phyloP scores from a whole-genome alignment of 2,797 vertebrate species.

The Austrolebias charrua region DNA sequence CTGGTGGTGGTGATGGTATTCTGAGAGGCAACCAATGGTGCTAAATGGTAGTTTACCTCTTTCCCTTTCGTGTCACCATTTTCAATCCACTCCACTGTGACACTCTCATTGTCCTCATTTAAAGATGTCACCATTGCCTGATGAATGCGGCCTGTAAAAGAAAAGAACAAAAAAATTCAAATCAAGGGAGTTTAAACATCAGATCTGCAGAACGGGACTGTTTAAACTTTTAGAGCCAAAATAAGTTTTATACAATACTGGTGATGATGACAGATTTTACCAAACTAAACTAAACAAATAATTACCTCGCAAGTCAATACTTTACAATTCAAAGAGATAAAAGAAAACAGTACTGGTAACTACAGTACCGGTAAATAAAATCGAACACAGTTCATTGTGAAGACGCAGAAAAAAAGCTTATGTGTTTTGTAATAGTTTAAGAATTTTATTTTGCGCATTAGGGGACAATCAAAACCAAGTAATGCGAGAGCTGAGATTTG shows the following conservation, averaged over 20 bases:
- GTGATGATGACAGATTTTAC: not conserved
- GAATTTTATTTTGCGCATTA: not conserved
- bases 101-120: slow-evolving; percentile 96
- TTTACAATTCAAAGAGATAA: too few relatives aligned
- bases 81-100: slow-evolving; percentile 99
- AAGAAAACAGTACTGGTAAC: not conserved
- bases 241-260: not conserved
- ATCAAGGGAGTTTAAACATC: slow-evolving; percentile 32
- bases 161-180: not conserved
- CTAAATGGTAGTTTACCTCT: slow-evolving; percentile 82
- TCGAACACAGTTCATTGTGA: too few relatives aligned
- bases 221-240: not conserved
- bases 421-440: too few relatives aligned
- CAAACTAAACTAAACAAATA: not conserved
- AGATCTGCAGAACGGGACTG: not conserved
- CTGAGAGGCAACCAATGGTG: slow-evolving; percentile 25
- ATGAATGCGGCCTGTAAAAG: slow-evolving; percentile 90
- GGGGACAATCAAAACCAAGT: not conserved
- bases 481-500: slow-evolving; percentile 1
- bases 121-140: slow-evolving; percentile 98
- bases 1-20: slow-evolving; percentile 3
- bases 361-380: too few relatives aligned
- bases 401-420: too few relatives aligned
- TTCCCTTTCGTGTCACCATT: slow-evolving; percentile 99
- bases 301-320: too few relatives aligned